These are phyloP conservation scores for Mirounga angustirostris DNA, from an alignment of 2,113 vertebrate species.

Conservation along the genomic window DNA sequence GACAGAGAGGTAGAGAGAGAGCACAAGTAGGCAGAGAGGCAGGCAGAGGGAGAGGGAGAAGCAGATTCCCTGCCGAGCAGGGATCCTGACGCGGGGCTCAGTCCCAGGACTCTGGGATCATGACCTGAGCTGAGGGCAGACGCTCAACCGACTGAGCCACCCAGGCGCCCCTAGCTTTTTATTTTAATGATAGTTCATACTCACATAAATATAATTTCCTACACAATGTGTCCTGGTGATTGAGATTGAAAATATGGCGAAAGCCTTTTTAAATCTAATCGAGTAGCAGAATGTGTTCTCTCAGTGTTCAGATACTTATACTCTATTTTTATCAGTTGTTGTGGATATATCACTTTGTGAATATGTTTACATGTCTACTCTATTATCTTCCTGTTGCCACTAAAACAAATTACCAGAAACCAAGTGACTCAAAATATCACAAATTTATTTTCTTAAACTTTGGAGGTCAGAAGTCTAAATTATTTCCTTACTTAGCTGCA, in stretches of 20 bases:
- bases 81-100: too few relatives aligned
- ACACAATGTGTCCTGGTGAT: background rate
- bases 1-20: too few relatives aligned
- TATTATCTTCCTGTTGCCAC: background rate
- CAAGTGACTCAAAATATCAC: background rate
- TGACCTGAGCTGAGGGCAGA: too few relatives aligned
- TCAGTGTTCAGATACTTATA: slow-evolving; percentile 24
- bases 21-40: too few relatives aligned
- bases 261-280: background rate
- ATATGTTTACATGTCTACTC: background rate
- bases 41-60: too few relatives aligned
- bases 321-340: background rate
- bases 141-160: too few relatives aligned
- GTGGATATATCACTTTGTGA: background rate
- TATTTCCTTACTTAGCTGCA: background rate
- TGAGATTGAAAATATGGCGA: background rate
- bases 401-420: background rate
- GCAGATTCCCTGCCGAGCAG: too few relatives aligned
- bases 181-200: background rate
- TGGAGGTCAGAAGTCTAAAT: background rate
- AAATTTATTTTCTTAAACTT: slow-evolving; percentile 2
- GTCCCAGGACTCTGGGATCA: too few relatives aligned
- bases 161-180: background rate
- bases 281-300: background rate
- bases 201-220: slow-evolving; percentile 1